Evolutionary conservation across 2,888 invertebrate genomes (phyloP).

Genomic region (Seira sanloemensis): DNA sequence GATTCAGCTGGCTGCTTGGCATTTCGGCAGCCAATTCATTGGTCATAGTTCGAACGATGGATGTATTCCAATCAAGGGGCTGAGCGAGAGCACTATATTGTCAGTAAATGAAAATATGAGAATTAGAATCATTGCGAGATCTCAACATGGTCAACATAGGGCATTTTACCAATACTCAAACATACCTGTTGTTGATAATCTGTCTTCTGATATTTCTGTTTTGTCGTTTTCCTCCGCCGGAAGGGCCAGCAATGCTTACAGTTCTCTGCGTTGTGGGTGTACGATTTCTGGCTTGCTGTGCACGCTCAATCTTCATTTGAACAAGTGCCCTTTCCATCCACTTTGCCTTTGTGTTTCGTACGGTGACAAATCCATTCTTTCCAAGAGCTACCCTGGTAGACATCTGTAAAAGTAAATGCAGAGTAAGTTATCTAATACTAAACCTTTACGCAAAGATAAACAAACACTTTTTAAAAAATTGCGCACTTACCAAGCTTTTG

Average conservation of each 20-base stretch:
- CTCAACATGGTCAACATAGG: no score
- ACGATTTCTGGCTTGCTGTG: conserved; percentile 57
- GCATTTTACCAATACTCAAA: no score
- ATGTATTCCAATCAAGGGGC: conserved; percentile 49
- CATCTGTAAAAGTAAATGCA: conserved; percentile 25
- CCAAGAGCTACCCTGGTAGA: conserved; percentile 44
- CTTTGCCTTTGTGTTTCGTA: conserved; percentile 58
- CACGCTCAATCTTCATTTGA: conserved; percentile 70
- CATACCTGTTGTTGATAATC: background rate
- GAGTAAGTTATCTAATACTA: no score
- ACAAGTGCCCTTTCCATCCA: conserved; percentile 52
- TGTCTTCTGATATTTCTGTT: conserved; percentile 19
- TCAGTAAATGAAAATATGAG: no score
- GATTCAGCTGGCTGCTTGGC: conserved; percentile 62
- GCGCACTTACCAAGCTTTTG: conserved; percentile 49
- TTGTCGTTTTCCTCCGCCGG: conserved; percentile 23
- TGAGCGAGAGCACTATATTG: background rate
- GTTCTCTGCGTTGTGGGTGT: conserved; percentile 25
- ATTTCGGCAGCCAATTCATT: conserved; percentile 53
- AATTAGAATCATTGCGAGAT: no score
- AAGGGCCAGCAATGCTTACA: conserved; percentile 2
- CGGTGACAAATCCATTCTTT: conserved; percentile 66
- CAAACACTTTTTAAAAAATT: conserved; percentile 1
- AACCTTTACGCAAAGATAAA: no score
- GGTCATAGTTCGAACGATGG: conserved; percentile 61